phyloP scores from a whole-genome alignment of 2,113 vertebrate genomes.

The Callaeas wilsoni region DNA sequence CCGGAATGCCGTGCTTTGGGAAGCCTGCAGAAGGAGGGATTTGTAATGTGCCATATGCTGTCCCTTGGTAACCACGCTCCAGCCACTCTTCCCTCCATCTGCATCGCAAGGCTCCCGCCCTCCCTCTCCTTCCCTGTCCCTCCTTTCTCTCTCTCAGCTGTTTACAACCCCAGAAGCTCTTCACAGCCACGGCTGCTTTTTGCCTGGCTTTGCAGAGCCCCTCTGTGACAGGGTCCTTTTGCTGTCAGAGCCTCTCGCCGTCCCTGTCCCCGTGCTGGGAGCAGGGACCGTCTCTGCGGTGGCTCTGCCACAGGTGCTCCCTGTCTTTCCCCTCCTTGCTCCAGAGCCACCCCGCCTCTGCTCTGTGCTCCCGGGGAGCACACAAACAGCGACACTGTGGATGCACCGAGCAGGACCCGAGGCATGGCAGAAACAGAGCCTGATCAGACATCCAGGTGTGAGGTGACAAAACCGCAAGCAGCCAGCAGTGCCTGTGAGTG shows the following conservation, averaged over 20 bases:
- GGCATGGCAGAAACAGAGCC: neutral
- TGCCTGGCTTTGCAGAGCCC: neutral
- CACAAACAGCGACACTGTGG: neutral
- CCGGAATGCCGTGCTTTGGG: neutral
- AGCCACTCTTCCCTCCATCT: neutral
- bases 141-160: neutral
- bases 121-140: neutral
- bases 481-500: neutral
- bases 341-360: neutral
- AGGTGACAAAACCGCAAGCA: neutral
- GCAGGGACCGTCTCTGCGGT: fast-evolving
- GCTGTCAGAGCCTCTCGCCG: neutral
- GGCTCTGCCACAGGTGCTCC: neutral
- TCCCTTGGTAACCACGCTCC: neutral
- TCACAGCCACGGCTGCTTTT: fast-evolving
- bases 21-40: neutral
- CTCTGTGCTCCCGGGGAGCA: fast-evolving
- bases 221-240: neutral
- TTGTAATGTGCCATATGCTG: fast-evolving
- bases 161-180: neutral
- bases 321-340: neutral
- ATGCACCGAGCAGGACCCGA: neutral
- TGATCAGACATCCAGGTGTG: neutral
- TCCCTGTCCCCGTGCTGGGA: neutral
- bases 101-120: neutral